Evolutionary conservation across 2,113 vertebrate species (phyloP), one percentile per base, ranked within the genome.

Genomic region (Zapornia atra): DNA sequence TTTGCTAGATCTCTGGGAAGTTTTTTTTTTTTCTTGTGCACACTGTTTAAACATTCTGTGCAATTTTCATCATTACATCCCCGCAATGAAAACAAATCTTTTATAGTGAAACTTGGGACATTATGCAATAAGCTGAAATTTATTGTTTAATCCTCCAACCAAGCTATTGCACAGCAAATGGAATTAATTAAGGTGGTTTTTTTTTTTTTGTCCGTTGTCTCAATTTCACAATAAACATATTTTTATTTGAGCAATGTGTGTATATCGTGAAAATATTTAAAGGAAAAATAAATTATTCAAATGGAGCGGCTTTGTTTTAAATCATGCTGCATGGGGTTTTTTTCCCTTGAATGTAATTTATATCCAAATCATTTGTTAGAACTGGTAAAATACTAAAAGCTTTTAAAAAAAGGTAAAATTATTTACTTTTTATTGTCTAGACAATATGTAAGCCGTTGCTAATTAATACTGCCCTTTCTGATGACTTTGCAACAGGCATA

Each of bases 401-500:
- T 92, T 92, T 94, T 88, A 7, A 56, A 78, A 78, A 88, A 96
- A 94, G 79, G 68, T 86, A 48, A 76, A 65, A 90, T 96, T 3
- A 96, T 77, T 96, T 97, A 83, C 88, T 26, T 94, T 72, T 94
- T 95, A 75, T 96, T 96, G 94, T 97, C 94, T 96, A 96, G 96
- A 92, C 96, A 97, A 72, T 92, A 34, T 83, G 61, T 87, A 95
- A 98, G 78, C n/a, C 65, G 70, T 38, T 51, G 81, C 89, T 98
- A 97, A 98, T 95, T 97, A 98, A 97, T 97, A 90, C 48, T 79
- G 91, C 92, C 90, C n/a, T 93, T 95, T 97, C 93, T 94, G 96
- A 97, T 97, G 97, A 87, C 92, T 97, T 94, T 97, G 96, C 91
- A 95, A 91, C 96, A 96, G 88, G 92, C 96, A 81, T 84, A 96